Evolutionary conservation across 2,113 vertebrate genomes (phyloP), one percentile per base, ranked within the genome.

Genomic region (Neogale vison): DNA sequence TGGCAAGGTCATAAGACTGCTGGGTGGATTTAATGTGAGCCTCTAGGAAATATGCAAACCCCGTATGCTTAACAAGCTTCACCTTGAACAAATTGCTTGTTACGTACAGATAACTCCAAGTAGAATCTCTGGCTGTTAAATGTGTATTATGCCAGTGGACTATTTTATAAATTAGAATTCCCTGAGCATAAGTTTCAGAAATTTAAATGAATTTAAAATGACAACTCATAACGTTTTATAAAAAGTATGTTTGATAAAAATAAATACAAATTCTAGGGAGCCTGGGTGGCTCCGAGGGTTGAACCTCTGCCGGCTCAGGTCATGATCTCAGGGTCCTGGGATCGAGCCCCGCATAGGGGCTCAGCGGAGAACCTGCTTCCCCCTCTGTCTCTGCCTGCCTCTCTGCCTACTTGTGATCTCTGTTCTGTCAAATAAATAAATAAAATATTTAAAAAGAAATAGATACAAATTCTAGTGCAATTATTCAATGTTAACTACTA

Each of bases 1-100:
- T 97, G 92, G 98, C 96, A 98, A 98, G 98, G 97, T 98, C 98
- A 77, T 98, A 97, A 98, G 79, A 97, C 50, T 92, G 47, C 23
- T 95, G 71, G 59, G 97, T 91, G 91, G 89, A 97, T 97, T 96
- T 98, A 98, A 98, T 47, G 52, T 4, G 52, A 97, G 79, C 95
- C 97, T 98, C 89, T 71, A 97, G 97, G 96, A 98, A 98, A 98
- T 12, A 13, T 65, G 36, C 59, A 98, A 97, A 96, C 21, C 31
- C 97, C 52, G 10, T 47, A 55, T 87, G 95, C 69, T 92, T 97
- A 50, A 98, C 72, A 96, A 96, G 96, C 10, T 24, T 98, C 96
- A 98, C 92, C 87, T 97, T 96, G 90, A 98, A 88, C 65, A 98
- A 98, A 98, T 92, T 95, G 86, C 87, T 98, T 98, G 55, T 97